Evolutionary conservation across 2,113 vertebrate genomes (phyloP).

Genomic region (Piprites chloris): DNA sequence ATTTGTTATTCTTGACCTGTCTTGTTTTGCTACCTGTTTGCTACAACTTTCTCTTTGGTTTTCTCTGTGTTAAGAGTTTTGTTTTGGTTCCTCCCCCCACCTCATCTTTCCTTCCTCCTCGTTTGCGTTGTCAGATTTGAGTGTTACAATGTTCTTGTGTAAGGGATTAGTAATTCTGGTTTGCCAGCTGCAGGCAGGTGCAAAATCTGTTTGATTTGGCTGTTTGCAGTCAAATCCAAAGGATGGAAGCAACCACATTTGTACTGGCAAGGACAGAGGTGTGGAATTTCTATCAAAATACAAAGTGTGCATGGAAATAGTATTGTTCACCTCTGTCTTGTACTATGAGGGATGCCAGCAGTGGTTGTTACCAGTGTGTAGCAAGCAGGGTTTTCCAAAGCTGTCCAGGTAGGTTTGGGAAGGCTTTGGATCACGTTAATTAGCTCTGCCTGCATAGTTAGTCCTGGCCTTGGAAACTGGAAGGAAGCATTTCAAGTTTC

Average conservation of each 20-base stretch:
- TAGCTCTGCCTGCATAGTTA: not conserved
- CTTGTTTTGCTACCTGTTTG: not conserved
- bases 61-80: not conserved
- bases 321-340: not conserved
- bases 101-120: not conserved
- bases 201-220: not conserved
- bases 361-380: not conserved
- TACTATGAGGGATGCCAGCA: not conserved
- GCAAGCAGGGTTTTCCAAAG: not conserved
- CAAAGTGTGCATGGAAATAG: not conserved
- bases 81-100: accelerated
- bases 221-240: not conserved
- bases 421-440: not conserved
- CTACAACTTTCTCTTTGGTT: not conserved
- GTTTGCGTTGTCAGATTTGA: not conserved
- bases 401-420: not conserved
- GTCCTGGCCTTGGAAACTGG: not conserved
- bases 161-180: not conserved
- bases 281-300: not conserved
- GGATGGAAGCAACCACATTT: not conserved
- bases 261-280: not conserved
- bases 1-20: not conserved
- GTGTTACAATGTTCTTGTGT: not conserved
- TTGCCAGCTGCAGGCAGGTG: not conserved
- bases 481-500: not conserved